Percentiles rank a stretch among this genome's conserved stretches.
phyloP scores from a whole-genome alignment of 2,113 vertebrate genomes.

The Andinoacara biseriatus region DNA sequence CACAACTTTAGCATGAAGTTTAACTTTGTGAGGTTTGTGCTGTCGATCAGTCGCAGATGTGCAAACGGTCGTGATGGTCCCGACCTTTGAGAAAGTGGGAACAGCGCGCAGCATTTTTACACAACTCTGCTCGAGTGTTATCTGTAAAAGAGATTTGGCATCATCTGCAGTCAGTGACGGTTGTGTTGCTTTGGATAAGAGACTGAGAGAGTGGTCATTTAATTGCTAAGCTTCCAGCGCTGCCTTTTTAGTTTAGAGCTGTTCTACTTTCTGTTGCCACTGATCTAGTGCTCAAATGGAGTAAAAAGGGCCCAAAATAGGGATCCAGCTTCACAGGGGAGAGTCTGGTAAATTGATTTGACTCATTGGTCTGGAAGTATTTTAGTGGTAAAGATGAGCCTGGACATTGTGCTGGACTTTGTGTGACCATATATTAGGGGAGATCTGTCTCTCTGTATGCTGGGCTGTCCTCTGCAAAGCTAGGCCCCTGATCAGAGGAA shows the following conservation, averaged over 20 bases:
- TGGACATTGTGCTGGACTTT: not conserved
- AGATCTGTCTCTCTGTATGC: conserved; percentile 9
- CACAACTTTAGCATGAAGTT: not conserved
- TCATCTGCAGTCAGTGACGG: not conserved
- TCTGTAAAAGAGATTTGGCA: conserved; percentile 8
- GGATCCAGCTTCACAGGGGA: fast-evolving
- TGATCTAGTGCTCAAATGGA: not conserved
- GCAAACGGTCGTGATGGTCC: not conserved
- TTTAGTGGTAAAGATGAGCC: not conserved
- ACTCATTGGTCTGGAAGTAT: not conserved
- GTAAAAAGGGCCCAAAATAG: not conserved
- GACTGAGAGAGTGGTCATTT: not conserved
- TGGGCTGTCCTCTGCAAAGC: conserved; percentile 58
- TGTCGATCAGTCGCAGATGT: not conserved
- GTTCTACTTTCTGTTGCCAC: conserved; percentile 22
- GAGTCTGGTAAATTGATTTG: not conserved
- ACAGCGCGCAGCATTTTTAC: not conserved
- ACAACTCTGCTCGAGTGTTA: not conserved
- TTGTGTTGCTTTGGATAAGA: not conserved
- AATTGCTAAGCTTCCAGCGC: not conserved
- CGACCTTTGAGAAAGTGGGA: not conserved
- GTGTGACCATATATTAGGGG: not conserved
- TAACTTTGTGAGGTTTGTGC: not conserved
- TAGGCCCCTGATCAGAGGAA: conserved; percentile 68
- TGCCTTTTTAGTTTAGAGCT: not conserved